A percentile compares a stretch with the other conserved stretches of the same genome.
These are phyloP conservation scores for Cheumatopsyche charites DNA, from an alignment of 1,140 invertebrate species.

Conservation along the genomic window DNA sequence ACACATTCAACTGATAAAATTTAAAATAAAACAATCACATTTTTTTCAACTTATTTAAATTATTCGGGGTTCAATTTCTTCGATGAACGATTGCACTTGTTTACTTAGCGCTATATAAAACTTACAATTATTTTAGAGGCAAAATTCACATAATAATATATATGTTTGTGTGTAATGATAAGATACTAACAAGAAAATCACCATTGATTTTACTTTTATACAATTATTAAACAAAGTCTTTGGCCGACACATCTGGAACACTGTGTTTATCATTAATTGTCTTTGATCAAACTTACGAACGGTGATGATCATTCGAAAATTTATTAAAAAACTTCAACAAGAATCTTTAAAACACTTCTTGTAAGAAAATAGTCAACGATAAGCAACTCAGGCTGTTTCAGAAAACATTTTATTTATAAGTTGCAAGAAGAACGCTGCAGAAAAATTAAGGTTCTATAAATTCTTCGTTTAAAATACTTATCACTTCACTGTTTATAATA, in stretches of 20 bases:
- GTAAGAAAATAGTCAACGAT: constrained; percentile 38
- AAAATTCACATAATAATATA: constrained; percentile 38
- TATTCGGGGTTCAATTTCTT: constrained; percentile 47
- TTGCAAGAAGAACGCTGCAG: constrained; percentile 1
- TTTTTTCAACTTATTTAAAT: constrained; percentile 40
- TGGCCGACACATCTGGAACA: constrained; percentile 48
- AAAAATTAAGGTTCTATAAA: neutral
- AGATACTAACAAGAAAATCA: constrained; percentile 40
- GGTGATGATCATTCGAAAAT: constrained; percentile 14
- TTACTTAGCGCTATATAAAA: constrained; percentile 41
- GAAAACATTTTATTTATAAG: neutral
- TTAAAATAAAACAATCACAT: constrained; percentile 47
- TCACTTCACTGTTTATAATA: constrained; percentile 17
- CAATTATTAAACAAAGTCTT: constrained; percentile 47
- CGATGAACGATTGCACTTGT: constrained; percentile 49
- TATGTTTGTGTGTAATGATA: constrained; percentile 27
- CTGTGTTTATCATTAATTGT: constrained; percentile 34
- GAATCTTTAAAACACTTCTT: constrained; percentile 26
- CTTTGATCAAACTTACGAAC: constrained; percentile 11
- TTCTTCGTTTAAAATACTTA: neutral
- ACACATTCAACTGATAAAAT: constrained; percentile 41
- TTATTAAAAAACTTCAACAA: constrained; percentile 32
- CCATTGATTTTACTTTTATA: constrained; percentile 35
- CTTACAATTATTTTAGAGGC: constrained; percentile 44
- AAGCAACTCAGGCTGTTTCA: constrained; percentile 21